Evolutionary conservation across 2,888 invertebrate genomes (phyloP), one percentile per base, ranked within the genome.

Genomic region (Polyommatus iphigenia): DNA sequence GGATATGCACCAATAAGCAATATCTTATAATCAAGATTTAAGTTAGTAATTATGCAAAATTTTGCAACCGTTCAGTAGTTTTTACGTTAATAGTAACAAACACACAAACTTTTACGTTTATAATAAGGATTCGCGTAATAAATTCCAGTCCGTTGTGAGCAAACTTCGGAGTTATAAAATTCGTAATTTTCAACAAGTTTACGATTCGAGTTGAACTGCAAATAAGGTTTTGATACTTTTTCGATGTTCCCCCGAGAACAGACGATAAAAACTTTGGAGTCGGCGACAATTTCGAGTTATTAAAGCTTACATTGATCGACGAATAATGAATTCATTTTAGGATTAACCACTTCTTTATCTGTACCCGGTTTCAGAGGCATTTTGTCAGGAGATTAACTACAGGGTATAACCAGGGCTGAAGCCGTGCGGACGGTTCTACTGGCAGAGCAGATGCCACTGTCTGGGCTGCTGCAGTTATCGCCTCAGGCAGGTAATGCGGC

Each of bases 241-340:
- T 75, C 75, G 24, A 75, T 18, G 54, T 75, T 29, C 50, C 75
- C 75, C 15, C 18, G 29, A 75, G 75, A 46, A 20, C 7, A 54
- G 75, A 24, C 24, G 75, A 75, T 54, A 75, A 75, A 75, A 75
- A 75, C 75, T 75, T 75, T 75, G 46, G 13, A 75, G 73, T 46
- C 73, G 24, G 15, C 41, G 72, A 72, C 50, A 50, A 73, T 15
- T 24, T 46, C 46, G 46, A 73, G 24, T 73, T 32, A 71, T 71
- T 71, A 71, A 15, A 15, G 24, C 24, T 62, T 2, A 24, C 20
- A 67, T 67, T 7, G 24, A 62, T 62, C 24, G 29, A 29, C 15
- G 67, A 32, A 29, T 67, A 67, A 67, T 32, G 15, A 32, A 29
- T 32, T 13, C 5, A 32, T 67, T 67, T 67, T 29, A 67, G 67